These are phyloP conservation scores for Pomacea canaliculata DNA, from an alignment of 2,888 invertebrate genomes.

Conservation along the genomic window DNA sequence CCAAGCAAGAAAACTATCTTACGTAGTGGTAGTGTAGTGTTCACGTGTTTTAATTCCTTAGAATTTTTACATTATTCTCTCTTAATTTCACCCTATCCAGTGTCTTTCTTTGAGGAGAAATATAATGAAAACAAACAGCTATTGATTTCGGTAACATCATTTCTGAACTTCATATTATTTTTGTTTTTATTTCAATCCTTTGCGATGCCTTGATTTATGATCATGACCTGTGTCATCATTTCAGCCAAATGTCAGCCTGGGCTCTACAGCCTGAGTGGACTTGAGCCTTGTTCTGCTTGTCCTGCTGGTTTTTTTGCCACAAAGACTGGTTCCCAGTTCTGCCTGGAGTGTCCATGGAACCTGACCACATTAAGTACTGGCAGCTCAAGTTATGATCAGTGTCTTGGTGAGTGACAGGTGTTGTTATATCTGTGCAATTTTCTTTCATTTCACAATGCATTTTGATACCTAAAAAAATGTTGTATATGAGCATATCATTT, in stretches of 20 bases:
- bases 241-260: conserved; percentile 42
- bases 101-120: too few species aligned
- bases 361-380: conserved; percentile 28
- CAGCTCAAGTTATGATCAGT: conserved; percentile 24
- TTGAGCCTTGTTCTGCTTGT: conserved; percentile 41
- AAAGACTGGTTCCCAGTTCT: conserved; percentile 18
- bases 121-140: too few species aligned
- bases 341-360: conserved; percentile 34
- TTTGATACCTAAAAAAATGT: neutral
- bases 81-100: too few species aligned
- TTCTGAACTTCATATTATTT: too few species aligned
- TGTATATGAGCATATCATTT: too few species aligned
- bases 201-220: too few species aligned
- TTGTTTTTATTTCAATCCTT: too few species aligned
- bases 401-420: conserved; percentile 32
- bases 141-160: too few species aligned
- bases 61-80: too few species aligned
- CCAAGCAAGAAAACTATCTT: too few species aligned
- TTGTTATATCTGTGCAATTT: conserved; percentile 1
- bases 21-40: too few species aligned
- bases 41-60: too few species aligned
- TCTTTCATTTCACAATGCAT: neutral
- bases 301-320: conserved; percentile 33
- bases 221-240: neutral
- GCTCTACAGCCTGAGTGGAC: conserved; percentile 87